Evolutionary conservation across 1,140 invertebrate genomes (phyloP).

Genomic region (Ctenoplectra terminalis): DNA sequence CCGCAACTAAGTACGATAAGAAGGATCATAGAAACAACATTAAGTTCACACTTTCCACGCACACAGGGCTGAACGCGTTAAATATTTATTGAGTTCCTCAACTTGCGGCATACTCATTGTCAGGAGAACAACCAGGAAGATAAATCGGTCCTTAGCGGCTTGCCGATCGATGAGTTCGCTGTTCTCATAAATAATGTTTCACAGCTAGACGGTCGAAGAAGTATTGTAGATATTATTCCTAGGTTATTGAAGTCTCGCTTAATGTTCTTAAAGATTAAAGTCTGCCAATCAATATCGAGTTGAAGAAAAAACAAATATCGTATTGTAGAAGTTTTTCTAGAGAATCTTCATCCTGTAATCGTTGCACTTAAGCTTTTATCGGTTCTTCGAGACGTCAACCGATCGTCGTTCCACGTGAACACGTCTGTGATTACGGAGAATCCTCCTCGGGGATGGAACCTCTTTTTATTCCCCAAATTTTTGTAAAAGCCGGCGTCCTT

Average conservation of each 20-base stretch:
- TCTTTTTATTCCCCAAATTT: conserved; percentile 12
- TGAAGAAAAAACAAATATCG: neutral
- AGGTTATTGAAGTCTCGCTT: neutral
- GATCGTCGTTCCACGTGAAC: conserved; percentile 36
- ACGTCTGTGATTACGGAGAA: conserved; percentile 49
- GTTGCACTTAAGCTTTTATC: conserved; percentile 39
- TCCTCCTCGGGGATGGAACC: neutral
- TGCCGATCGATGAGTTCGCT: conserved; percentile 10
- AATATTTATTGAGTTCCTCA: conserved; percentile 54
- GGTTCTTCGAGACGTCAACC: conserved; percentile 14
- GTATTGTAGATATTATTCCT: conserved; percentile 1
- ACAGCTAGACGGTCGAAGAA: neutral
- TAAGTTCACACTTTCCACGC: neutral
- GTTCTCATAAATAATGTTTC: conserved; percentile 41
- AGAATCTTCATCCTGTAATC: neutral
- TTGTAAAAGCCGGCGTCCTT: neutral
- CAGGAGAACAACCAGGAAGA: conserved; percentile 7
- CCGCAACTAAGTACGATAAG: too few relatives aligned
- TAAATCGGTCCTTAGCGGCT: conserved; percentile 36
- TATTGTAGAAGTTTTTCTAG: neutral
- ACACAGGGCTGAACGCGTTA: conserved; percentile 6
- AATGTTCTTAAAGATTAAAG: neutral
- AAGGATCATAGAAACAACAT: neutral
- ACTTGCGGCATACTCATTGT: conserved; percentile 48
- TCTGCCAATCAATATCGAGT: neutral